A percentile compares a stretch with the other conserved stretches of the same genome.
These are phyloP conservation scores for Lasioglossum villosulum DNA, from an alignment of 2,888 invertebrate species.

Conservation along the genomic window DNA sequence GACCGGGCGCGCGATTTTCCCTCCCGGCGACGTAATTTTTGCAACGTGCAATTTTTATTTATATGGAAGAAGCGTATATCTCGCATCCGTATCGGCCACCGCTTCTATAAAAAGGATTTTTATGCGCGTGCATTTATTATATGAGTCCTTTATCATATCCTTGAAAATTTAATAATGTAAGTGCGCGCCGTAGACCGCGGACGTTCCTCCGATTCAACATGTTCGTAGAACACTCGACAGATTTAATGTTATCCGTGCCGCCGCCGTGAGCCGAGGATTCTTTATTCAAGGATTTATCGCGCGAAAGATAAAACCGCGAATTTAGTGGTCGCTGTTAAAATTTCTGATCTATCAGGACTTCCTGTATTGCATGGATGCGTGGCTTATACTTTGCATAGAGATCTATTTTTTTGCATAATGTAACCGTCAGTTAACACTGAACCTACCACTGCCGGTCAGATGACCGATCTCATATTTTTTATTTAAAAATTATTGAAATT, in stretches of 20 bases:
- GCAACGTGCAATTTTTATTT: constrained; percentile 9
- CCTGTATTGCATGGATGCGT: background rate
- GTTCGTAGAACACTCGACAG: background rate
- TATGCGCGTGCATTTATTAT: background rate
- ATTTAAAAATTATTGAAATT: too few relatives aligned
- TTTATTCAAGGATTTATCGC: background rate
- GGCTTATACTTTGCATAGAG: background rate
- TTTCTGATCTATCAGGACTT: background rate
- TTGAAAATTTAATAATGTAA: background rate
- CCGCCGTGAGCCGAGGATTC: background rate
- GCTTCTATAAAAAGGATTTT: background rate
- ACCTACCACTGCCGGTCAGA: too few relatives aligned
- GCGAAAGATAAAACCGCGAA: background rate
- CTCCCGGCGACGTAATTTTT: background rate
- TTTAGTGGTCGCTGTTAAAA: background rate
- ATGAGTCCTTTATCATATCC: constrained; percentile 3
- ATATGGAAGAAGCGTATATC: background rate
- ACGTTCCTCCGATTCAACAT: background rate
- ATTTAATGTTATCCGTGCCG: background rate
- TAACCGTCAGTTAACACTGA: background rate
- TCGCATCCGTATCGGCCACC: background rate
- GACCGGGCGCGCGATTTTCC: background rate
- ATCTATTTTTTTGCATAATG: background rate
- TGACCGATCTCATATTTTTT: too few relatives aligned
- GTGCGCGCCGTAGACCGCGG: background rate